Evolutionary conservation across 2,797 vertebrate species (phyloP).

Genomic region (Diceros bicornis): DNA sequence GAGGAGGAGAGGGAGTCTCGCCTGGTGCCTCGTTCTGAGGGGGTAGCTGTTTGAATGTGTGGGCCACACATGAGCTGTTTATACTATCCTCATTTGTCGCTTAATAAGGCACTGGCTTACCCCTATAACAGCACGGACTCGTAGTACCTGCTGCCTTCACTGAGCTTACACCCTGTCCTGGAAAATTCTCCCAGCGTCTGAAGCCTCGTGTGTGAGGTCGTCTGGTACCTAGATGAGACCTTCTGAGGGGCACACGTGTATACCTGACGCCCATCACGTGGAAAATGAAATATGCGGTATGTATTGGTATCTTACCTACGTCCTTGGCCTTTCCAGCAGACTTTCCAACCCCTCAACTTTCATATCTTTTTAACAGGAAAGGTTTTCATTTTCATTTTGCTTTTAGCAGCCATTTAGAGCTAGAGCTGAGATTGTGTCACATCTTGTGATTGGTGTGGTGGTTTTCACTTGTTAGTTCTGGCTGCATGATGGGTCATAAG

Average conservation of each 20-base stretch:
- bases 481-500: neutral
- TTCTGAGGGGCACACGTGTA: neutral
- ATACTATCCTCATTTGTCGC: neutral
- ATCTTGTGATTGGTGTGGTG: neutral
- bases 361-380: neutral
- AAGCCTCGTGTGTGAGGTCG: neutral
- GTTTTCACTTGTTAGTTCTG: neutral
- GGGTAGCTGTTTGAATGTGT: neutral
- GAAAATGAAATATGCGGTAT: neutral
- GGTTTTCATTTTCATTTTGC: constrained; percentile 24
- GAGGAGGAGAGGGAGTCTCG: neutral
- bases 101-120: neutral
- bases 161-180: neutral
- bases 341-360: neutral
- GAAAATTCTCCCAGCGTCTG: neutral
- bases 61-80: neutral
- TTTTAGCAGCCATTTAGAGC: constrained; percentile 1
- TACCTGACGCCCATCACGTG: too few relatives aligned
- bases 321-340: neutral
- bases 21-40: neutral
- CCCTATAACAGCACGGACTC: neutral
- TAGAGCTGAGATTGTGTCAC: neutral
- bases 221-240: neutral
- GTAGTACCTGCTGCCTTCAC: neutral
- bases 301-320: neutral